Conservation (phyloP, 35 echinoderm and acorn worm species). For the Apostichopus japonicus region DNA sequence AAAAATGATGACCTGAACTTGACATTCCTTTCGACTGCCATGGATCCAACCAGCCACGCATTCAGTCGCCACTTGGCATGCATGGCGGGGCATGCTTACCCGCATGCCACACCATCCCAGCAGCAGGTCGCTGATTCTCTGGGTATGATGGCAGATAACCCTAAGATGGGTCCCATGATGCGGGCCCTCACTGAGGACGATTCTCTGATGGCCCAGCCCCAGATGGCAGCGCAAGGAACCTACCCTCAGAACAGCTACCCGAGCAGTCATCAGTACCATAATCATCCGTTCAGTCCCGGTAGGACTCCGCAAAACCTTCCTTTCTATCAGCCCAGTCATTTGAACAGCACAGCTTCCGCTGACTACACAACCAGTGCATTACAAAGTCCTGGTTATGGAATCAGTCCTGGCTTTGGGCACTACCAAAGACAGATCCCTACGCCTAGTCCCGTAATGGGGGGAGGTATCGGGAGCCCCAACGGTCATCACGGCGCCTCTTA, state of each 20-base stretch:
- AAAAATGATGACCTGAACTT: not conserved
- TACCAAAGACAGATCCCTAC: slow-evolving; percentile 74
- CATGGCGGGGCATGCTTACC: slow-evolving; percentile 50
- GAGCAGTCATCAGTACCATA: slow-evolving; percentile 39
- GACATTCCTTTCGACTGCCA: not conserved
- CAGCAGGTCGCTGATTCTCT: slow-evolving; percentile 39
- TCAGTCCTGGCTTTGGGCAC: slow-evolving; percentile 42
- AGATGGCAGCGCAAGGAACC: slow-evolving; percentile 21
- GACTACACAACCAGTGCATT: slow-evolving; percentile 28
- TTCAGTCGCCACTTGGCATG: slow-evolving; percentile 55
- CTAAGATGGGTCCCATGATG: slow-evolving; percentile 91
- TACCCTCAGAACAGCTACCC: slow-evolving; percentile 27
- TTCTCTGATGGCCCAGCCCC: slow-evolving; percentile 15
- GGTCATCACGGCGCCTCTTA: slow-evolving; percentile 60
- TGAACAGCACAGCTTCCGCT: not conserved
- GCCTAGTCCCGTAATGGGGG: slow-evolving; percentile 70
- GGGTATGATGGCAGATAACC: slow-evolving; percentile 48
- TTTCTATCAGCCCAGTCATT: slow-evolving; percentile 60
- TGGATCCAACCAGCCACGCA: slow-evolving; percentile 48
- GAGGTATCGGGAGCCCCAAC: slow-evolving; percentile 74
- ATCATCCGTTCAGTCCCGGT: slow-evolving; percentile 62
- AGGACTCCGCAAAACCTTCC: slow-evolving; percentile 51
- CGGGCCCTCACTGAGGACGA: slow-evolving; percentile 85
- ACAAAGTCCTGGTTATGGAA: slow-evolving; percentile 53
- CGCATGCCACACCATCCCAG: slow-evolving; percentile 1